These are phyloP conservation scores for Pipa parva DNA, from an alignment of 2,113 vertebrate species.

Conservation along the genomic window DNA sequence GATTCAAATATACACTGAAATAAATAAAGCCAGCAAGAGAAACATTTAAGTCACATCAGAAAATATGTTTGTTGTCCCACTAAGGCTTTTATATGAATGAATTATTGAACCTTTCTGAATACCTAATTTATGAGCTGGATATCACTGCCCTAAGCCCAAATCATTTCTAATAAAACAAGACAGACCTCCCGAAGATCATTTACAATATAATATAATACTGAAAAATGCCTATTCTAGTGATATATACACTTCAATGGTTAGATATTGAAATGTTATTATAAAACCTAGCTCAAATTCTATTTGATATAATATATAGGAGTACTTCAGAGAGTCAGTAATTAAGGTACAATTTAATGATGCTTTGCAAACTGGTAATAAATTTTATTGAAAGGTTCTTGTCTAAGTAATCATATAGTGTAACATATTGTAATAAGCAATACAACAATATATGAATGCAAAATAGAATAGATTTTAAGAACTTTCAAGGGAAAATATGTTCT, in stretches of 20 bases:
- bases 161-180: constrained; percentile 47
- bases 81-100: constrained; percentile 47
- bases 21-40: constrained; percentile 22
- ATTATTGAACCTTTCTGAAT: constrained; percentile 47
- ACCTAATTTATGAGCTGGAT: constrained; percentile 48
- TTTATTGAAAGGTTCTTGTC: background rate
- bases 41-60: constrained; percentile 35
- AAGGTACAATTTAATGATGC: constrained; percentile 2
- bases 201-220: constrained; percentile 45
- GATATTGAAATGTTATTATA: constrained; percentile 3
- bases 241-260: background rate
- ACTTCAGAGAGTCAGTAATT: background rate
- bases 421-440: background rate
- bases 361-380: background rate
- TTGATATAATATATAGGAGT: background rate
- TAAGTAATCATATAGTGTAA: background rate
- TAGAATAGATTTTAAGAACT: no score
- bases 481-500: no score
- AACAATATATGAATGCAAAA: background rate
- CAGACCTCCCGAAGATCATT: constrained; percentile 47
- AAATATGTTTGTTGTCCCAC: constrained; percentile 46
- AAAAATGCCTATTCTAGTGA: constrained; percentile 8
- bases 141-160: constrained; percentile 44
- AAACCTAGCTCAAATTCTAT: background rate
- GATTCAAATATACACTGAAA: constrained; percentile 25